Conservation (phyloP, 2,888 invertebrate species). For the Coenonympha arcania region DNA sequence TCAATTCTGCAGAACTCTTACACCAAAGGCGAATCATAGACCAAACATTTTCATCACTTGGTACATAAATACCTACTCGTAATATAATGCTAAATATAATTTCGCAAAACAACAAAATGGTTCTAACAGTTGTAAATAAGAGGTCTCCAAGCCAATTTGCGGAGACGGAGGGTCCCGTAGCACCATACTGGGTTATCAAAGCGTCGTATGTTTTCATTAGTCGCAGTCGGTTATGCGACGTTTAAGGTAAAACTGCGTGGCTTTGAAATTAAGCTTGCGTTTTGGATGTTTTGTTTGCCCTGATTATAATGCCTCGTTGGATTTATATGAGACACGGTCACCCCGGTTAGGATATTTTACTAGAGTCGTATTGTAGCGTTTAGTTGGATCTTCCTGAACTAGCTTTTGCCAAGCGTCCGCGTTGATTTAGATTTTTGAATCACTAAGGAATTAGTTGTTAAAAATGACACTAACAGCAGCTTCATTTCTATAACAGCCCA, state of each 20-base stretch:
- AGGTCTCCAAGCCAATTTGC: constrained; percentile 52
- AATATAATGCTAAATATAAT: constrained; percentile 2
- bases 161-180: constrained; percentile 42
- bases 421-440: too few relatives aligned
- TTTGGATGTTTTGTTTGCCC: constrained; percentile 27
- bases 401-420: too few relatives aligned
- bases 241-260: constrained; percentile 39
- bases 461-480: too few relatives aligned
- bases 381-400: too few relatives aligned
- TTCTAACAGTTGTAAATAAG: constrained; percentile 50
- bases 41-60: constrained; percentile 11
- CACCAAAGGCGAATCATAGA: too few relatives aligned
- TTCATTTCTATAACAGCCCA: too few relatives aligned
- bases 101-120: constrained; percentile 33
- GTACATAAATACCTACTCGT: too few relatives aligned
- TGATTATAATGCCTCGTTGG: constrained; percentile 12
- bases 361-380: too few relatives aligned
- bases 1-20: neutral
- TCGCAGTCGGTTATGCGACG: constrained; percentile 36
- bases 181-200: constrained; percentile 67
- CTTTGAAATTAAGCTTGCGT: constrained; percentile 29
- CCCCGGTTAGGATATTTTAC: too few relatives aligned
- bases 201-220: constrained; percentile 70
- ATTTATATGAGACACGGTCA: constrained; percentile 4
- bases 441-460: too few relatives aligned